phyloP scores from a whole-genome alignment of 2,113 vertebrate genomes.

The Ondatra zibethicus region DNA sequence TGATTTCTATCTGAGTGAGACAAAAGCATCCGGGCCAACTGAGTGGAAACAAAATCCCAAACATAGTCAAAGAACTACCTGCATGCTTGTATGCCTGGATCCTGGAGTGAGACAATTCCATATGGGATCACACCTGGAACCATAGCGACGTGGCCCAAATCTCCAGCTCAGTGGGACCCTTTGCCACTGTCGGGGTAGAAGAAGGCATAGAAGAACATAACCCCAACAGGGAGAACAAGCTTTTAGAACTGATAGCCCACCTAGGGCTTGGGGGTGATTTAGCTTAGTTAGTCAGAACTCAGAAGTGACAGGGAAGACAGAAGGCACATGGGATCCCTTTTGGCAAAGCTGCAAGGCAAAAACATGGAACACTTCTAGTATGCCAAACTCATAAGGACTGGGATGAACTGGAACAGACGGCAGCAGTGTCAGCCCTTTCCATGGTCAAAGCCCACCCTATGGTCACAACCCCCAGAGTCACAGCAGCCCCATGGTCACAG shows the following conservation, averaged over 20 bases:
- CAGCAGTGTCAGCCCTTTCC: neutral
- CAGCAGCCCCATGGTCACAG: neutral
- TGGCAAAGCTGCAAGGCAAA: accelerated
- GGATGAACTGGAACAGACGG: no score
- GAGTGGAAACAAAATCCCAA: neutral
- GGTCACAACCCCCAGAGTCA: neutral
- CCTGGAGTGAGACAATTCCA: neutral
- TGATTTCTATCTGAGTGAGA: neutral
- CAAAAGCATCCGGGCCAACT: neutral
- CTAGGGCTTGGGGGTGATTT: no score
- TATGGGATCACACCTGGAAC: neutral
- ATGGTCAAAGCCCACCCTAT: neutral
- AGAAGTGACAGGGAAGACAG: neutral
- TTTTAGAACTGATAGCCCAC: neutral
- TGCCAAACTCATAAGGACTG: neutral
- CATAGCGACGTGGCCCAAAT: neutral
- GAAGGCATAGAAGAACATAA: accelerated
- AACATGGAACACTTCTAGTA: neutral
- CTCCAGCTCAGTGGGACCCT: neutral
- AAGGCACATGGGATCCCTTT: neutral
- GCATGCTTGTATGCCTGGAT: accelerated
- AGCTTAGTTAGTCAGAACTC: neutral
- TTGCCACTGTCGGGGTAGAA: neutral
- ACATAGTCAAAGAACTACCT: accelerated
- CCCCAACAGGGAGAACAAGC: neutral